phyloP scores from a whole-genome alignment of 1,140 invertebrate genomes.

The Cotesia vestalis region DNA sequence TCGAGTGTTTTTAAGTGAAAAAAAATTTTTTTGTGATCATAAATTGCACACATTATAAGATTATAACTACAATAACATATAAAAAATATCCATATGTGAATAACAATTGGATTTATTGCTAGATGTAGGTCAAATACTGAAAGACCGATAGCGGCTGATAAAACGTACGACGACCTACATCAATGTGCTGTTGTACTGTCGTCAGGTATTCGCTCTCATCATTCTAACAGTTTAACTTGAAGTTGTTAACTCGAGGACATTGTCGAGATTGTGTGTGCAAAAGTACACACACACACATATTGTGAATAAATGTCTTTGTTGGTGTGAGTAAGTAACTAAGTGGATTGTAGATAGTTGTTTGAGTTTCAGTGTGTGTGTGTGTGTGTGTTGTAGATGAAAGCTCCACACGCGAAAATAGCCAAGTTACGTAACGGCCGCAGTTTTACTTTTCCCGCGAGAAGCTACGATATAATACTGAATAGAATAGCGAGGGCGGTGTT shows the following conservation, averaged over 20 bases:
- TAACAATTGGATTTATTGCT: not conserved
- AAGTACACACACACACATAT: not conserved
- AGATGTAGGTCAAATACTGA: constrained; percentile 15
- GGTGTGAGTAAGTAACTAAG: not conserved
- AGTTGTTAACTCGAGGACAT: not conserved
- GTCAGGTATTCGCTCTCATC: constrained; percentile 4
- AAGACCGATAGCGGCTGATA: constrained; percentile 29
- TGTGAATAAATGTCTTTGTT: not conserved
- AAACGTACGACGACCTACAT: constrained; percentile 35
- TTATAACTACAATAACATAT: not conserved
- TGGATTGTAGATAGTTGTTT: not conserved
- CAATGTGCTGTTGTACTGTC: constrained; percentile 25
- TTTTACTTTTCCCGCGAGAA: constrained; percentile 13
- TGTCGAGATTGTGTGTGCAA: too few relatives aligned
- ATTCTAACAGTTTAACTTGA: not conserved
- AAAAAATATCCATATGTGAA: not conserved
- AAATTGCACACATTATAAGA: not conserved
- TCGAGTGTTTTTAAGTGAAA: too few relatives aligned
- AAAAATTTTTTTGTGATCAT: too few relatives aligned
- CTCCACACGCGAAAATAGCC: constrained; percentile 9
- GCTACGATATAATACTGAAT: not conserved
- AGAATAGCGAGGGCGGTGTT: not conserved
- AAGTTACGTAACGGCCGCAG: not conserved
- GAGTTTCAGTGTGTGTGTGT: not conserved
- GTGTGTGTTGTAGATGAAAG: not conserved